phyloP scores from a whole-genome alignment of 2,113 vertebrate genomes.

The Scolopax mira region DNA sequence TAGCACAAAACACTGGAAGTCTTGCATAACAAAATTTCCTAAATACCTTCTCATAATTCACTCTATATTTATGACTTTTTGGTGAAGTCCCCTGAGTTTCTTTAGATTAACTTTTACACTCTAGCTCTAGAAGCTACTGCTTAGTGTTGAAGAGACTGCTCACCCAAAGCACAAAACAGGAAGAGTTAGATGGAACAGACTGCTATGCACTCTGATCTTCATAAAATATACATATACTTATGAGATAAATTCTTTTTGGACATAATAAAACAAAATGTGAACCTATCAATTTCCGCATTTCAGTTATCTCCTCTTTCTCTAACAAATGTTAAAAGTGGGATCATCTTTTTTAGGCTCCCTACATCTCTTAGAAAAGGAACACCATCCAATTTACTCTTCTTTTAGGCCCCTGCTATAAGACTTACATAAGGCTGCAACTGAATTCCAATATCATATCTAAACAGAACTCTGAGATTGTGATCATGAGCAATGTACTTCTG shows the following conservation, averaged over 20 bases:
- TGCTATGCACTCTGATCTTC: too few species aligned
- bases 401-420: not conserved
- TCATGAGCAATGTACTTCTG: not conserved
- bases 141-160: not conserved
- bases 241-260: not conserved
- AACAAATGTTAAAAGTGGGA: not conserved
- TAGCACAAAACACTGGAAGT: not conserved
- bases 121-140: not conserved
- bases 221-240: not conserved
- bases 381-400: not conserved
- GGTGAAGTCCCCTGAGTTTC: not conserved
- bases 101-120: not conserved
- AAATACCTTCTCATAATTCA: not conserved
- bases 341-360: not conserved
- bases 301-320: not conserved
- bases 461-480: not conserved
- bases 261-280: not conserved
- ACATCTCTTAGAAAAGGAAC: not conserved
- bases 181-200: not conserved
- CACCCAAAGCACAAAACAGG: not conserved
- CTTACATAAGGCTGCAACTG: not conserved
- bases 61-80: not conserved
- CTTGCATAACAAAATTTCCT: not conserved
- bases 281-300: not conserved
- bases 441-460: not conserved